Base-by-base conservation (phyloP, 1,140 invertebrate genomes). In the Fopius arisanus region DNA sequence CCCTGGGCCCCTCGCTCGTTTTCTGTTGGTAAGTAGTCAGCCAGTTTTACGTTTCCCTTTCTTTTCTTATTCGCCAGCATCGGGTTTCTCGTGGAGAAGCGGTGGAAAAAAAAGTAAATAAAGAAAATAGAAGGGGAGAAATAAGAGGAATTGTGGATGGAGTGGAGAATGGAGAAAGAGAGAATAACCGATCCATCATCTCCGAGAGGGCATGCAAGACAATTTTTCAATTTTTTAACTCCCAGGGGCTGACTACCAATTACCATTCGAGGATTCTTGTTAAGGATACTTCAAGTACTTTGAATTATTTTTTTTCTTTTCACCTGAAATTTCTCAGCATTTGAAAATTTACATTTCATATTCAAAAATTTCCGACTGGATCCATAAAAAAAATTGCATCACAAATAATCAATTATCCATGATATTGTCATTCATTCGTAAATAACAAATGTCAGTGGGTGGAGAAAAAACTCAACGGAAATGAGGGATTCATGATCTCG, bases 1-100 rank as follows among this genome's bases (percentile, higher is more conserved):
- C 33, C 33, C 33, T 51, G 43, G 19, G 43, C 43, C 43, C 43
- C 43, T 51, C 6, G 7, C 14, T n/a, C 19, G 14, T 12, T 51
- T 51, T 51, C 43, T 51, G 43, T 51, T 7, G 43, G 54, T 26
- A 72, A 62, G 73, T 69, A 77, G 77, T 70, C 74, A 75, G 74
- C 69, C 78, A 78, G 77, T 78, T 76, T 78, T 73, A 43, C 75
- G 54, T 73, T 75, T 75, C 66, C 73, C 54, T 51, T 73, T 73
- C 68, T 66, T 77, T 67, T 77, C 70, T 77, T 75, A 19, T 68
- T 74, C 54, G 19, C 71, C 28, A 67, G 40, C 73, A 71, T 73
- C 73, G 26, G 62, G 51, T 75, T 72, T 65, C 62, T 33, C 62
- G 28, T 3, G 23, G 21, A 59, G 23, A 33, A 7, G 10, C 29